phyloP scores from a whole-genome alignment of 1,140 invertebrate genomes.

The Anadara kagoshimensis region DNA sequence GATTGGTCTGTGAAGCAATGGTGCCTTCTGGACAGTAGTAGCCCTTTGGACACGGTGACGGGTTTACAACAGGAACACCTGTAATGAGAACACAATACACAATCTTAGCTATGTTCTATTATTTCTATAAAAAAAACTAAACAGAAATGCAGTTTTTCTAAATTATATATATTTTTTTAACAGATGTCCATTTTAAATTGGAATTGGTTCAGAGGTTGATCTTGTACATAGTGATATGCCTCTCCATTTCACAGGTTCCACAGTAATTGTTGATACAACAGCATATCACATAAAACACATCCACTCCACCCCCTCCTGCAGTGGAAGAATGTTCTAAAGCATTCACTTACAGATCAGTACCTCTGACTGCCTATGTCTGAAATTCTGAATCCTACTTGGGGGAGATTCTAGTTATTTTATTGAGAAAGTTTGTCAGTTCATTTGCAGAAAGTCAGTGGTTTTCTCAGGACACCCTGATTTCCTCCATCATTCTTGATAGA shows the following conservation, averaged over 20 bases:
- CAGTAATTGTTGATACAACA: too few species aligned
- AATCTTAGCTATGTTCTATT: background rate
- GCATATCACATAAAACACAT: too few species aligned
- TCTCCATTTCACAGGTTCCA: background rate
- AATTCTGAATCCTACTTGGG: too few species aligned
- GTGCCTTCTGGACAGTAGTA: slow-evolving; percentile 65
- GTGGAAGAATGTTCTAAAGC: too few species aligned
- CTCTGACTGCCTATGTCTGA: too few species aligned
- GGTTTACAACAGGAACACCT: slow-evolving; percentile 60
- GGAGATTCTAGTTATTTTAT: too few species aligned
- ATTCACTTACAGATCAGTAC: too few species aligned
- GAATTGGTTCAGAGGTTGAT: background rate
- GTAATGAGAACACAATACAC: slow-evolving; percentile 19
- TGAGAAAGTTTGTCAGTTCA: too few species aligned
- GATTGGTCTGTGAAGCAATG: slow-evolving; percentile 49
- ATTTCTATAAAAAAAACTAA: background rate
- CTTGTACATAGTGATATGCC: background rate
- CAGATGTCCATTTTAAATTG: background rate
- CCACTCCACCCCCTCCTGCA: too few species aligned
- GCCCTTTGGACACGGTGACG: slow-evolving; percentile 64
- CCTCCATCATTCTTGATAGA: too few species aligned
- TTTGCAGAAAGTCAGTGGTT: too few species aligned
- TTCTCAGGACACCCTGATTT: too few species aligned
- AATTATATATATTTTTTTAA: background rate
- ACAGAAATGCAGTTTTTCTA: background rate